Evolutionary conservation across 1,140 invertebrate genomes (phyloP).

Genomic region (Diachasma alloeum): DNA sequence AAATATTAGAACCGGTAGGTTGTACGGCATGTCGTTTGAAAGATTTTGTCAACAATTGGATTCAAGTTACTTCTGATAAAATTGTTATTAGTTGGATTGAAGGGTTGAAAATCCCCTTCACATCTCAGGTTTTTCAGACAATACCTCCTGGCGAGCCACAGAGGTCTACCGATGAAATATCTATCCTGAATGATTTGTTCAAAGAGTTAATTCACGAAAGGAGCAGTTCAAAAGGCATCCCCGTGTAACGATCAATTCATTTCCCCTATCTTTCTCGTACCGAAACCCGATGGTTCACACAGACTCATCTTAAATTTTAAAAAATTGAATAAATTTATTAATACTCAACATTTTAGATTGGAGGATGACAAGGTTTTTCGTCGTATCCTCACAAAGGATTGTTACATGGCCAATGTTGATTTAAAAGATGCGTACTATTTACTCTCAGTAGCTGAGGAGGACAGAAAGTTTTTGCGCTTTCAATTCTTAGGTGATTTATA

Average conservation of each 20-base stretch:
- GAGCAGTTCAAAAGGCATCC: background rate
- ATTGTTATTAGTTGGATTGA: constrained; percentile 18
- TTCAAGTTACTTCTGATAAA: constrained; percentile 14
- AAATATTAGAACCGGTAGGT: background rate
- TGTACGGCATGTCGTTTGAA: background rate
- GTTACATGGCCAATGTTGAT: constrained; percentile 13
- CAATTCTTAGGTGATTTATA: background rate
- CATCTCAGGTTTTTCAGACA: background rate
- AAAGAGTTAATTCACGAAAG: background rate
- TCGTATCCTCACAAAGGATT: background rate
- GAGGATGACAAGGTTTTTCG: constrained; percentile 3
- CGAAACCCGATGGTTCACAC: constrained; percentile 6
- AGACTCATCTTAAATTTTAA: constrained; percentile 17
- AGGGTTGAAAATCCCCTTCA: constrained; percentile 12
- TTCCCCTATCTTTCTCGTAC: constrained; percentile 6
- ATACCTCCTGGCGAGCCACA: background rate
- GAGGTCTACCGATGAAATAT: background rate
- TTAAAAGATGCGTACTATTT: constrained; percentile 18
- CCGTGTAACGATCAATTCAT: background rate
- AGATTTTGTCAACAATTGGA: background rate
- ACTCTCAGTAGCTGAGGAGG: background rate
- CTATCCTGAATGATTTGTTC: background rate
- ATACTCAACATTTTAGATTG: constrained; percentile 4
- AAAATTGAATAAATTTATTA: constrained; percentile 2
- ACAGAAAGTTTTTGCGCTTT: constrained; percentile 16